A percentile compares a stretch with the other conserved stretches of the same genome.
These are phyloP conservation scores for Apis cerana DNA, from an alignment of 1,140 invertebrate genomes.

Conservation along the genomic window DNA sequence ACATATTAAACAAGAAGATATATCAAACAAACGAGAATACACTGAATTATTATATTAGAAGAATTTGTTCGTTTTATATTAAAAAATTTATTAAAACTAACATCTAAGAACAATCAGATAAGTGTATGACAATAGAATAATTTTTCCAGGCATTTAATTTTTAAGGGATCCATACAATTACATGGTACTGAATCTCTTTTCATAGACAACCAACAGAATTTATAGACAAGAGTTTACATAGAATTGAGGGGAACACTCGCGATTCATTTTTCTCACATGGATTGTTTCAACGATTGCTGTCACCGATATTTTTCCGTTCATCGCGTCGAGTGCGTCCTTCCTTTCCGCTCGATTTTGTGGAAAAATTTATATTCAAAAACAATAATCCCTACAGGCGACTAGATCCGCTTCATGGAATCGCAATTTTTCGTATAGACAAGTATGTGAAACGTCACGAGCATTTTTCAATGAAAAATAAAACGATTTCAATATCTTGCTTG, in stretches of 20 bases:
- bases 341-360: slow-evolving; percentile 34
- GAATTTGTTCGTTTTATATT: no score
- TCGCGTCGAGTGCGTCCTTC: neutral
- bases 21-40: no score
- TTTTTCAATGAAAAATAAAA: neutral
- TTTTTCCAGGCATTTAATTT: no score
- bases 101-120: no score
- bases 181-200: slow-evolving; percentile 10
- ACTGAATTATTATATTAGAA: no score
- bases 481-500: neutral
- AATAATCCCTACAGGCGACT: slow-evolving; percentile 5
- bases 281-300: slow-evolving; percentile 57
- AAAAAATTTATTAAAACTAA: slow-evolving; percentile 32
- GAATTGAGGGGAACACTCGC: slow-evolving; percentile 47
- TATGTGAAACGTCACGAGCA: neutral
- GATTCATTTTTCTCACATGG: slow-evolving; percentile 53
- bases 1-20: no score
- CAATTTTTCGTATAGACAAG: no score
- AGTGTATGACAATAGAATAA: neutral
- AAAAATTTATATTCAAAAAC: slow-evolving; percentile 43
- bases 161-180: neutral
- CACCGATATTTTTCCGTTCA: slow-evolving; percentile 46
- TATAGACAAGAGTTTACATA: slow-evolving; percentile 40
- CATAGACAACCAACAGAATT: slow-evolving; percentile 29
- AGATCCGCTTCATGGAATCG: neutral